Conservation (phyloP, 2,888 invertebrate species). For the Dasysyrphus tricinctus region DNA sequence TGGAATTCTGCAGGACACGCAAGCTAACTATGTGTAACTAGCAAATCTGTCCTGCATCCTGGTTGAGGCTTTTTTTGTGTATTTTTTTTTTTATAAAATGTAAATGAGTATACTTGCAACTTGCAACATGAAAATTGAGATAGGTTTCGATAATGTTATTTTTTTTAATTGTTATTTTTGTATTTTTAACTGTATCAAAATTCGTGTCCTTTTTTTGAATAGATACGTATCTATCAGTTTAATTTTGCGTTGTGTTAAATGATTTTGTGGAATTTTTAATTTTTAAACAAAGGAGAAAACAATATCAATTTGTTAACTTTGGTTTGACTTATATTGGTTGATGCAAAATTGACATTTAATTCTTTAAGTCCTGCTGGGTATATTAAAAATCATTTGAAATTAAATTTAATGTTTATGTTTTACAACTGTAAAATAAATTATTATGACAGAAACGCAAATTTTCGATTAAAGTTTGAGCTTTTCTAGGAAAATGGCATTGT, state of each 20-base stretch:
- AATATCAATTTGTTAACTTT: no score
- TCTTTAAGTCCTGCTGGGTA: no score
- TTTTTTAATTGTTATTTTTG: constrained; percentile 44
- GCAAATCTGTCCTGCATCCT: constrained; percentile 42
- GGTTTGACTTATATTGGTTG: no score
- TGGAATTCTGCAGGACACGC: constrained; percentile 10
- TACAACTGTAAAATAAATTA: no score
- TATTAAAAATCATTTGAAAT: no score
- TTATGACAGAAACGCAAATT: no score
- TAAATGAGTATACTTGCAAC: constrained; percentile 45
- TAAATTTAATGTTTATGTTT: no score
- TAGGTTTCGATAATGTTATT: constrained; percentile 30
- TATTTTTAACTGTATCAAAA: constrained; percentile 45
- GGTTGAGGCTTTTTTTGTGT: constrained; percentile 14
- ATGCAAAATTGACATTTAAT: no score
- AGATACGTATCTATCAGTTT: background rate
- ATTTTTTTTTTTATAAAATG: constrained; percentile 22
- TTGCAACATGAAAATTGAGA: constrained; percentile 53
- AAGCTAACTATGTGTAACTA: no score
- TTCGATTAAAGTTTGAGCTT: no score
- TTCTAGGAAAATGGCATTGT: no score
- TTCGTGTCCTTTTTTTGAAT: background rate
- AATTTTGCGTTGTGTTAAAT: background rate
- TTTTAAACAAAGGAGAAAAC: no score
- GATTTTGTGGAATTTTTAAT: background rate